Evolutionary conservation across 2,113 vertebrate species (phyloP).

Genomic region (Leuciscus idus): DNA sequence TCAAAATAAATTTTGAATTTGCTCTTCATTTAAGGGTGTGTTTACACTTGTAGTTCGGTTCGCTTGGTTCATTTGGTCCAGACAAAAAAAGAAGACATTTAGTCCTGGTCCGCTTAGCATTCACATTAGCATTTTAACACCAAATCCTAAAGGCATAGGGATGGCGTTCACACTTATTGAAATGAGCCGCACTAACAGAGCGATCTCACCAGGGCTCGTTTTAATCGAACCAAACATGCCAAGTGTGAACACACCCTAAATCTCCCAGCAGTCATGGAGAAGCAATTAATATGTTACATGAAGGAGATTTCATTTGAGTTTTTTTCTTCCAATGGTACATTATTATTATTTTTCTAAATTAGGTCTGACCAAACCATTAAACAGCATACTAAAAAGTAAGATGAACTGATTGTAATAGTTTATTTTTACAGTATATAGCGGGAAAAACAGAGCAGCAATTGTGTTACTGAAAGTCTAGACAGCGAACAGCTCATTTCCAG

Average conservation of each 20-base stretch:
- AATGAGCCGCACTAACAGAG: too few relatives aligned
- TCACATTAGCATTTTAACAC: too few relatives aligned
- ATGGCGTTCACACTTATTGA: too few relatives aligned
- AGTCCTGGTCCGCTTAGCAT: too few relatives aligned
- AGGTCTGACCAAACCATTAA: slow-evolving; percentile 4
- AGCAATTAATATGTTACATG: background rate
- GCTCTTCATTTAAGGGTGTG: background rate
- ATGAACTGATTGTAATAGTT: slow-evolving; percentile 5
- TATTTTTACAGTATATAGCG: background rate
- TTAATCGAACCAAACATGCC: too few relatives aligned
- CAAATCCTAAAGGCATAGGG: too few relatives aligned
- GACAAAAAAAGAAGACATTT: too few relatives aligned
- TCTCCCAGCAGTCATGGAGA: background rate
- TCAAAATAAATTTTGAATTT: background rate
- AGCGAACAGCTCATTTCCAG: slow-evolving; percentile 27
- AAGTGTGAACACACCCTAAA: background rate
- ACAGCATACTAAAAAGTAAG: background rate
- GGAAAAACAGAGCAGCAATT: slow-evolving; percentile 11
- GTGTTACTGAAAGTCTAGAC: slow-evolving; percentile 32
- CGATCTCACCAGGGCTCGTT: too few relatives aligned
- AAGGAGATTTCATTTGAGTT: background rate
- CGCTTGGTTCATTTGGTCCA: too few relatives aligned
- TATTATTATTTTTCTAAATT: background rate
- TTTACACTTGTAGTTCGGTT: too few relatives aligned
- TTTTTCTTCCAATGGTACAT: background rate